A percentile compares a stretch with the other conserved stretches of the same genome.
These are phyloP conservation scores for Gambusia affinis DNA, from an alignment of 2,113 vertebrate genomes.

Conservation along the genomic window DNA sequence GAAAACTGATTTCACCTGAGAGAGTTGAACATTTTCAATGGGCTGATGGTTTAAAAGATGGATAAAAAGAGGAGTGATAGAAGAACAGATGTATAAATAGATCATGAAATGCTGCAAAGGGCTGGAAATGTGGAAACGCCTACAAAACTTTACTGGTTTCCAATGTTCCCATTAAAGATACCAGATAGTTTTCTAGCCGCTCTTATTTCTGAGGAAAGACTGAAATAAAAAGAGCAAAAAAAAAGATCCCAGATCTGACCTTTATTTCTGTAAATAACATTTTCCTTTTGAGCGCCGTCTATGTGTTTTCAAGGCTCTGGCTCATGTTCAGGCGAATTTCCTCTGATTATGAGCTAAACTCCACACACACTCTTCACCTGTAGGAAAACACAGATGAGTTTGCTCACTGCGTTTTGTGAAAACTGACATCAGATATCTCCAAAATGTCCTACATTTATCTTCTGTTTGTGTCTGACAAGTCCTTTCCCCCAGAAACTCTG, in stretches of 20 bases:
- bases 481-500: conserved; percentile 24
- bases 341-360: no score
- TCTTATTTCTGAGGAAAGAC: no score
- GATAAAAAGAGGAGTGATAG: background rate
- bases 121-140: background rate
- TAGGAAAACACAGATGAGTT: background rate
- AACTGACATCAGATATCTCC: conserved; percentile 6
- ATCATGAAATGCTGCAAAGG: background rate
- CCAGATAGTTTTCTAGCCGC: no score
- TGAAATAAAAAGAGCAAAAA: no score
- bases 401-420: background rate
- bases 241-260: no score
- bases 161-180: no score
- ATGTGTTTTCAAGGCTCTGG: no score
- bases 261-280: no score
- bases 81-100: background rate
- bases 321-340: no score
- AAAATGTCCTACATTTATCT: conserved; percentile 9
- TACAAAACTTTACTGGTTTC: background rate
- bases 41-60: background rate
- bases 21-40: background rate
- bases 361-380: no score
- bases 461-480: background rate
- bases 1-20: background rate
- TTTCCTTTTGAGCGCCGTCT: no score